Percentiles rank a stretch among this genome's conserved stretches.
Evolutionary conservation across 2,888 invertebrate genomes (phyloP).

Genomic region (Glaucopsyche alexis): DNA sequence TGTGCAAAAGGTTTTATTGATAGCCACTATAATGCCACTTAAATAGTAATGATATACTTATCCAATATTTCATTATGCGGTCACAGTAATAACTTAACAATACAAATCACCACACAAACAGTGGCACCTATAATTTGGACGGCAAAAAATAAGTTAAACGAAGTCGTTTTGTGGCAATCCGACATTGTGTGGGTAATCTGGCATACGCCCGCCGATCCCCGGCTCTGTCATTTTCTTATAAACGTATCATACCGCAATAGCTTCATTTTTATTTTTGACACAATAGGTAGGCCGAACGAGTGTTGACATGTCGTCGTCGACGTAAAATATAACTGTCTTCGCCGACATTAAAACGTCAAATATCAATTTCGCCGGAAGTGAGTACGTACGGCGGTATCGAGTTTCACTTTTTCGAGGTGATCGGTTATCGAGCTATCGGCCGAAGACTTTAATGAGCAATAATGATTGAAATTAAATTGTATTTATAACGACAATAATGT

Average conservation of each 20-base stretch:
- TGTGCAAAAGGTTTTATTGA: constrained; percentile 12
- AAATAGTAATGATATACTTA: constrained; percentile 46
- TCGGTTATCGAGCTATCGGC: constrained; percentile 74
- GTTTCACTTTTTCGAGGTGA: constrained; percentile 62
- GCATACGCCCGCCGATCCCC: constrained; percentile 70
- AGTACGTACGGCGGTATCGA: constrained; percentile 55
- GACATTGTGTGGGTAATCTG: constrained; percentile 69
- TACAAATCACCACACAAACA: constrained; percentile 50
- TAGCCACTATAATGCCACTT: background rate
- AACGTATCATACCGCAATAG: constrained; percentile 71
- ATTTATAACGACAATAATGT: constrained; percentile 68
- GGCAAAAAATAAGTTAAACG: constrained; percentile 60
- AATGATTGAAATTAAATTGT: constrained; percentile 75
- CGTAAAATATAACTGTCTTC: constrained; percentile 61
- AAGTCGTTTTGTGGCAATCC: constrained; percentile 73
- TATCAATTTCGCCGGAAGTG: constrained; percentile 58
- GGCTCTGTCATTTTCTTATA: constrained; percentile 70
- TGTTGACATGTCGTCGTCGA: constrained; percentile 75
- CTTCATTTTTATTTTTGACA: constrained; percentile 59
- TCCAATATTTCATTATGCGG: constrained; percentile 63
- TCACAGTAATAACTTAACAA: constrained; percentile 56
- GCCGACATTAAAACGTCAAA: constrained; percentile 52
- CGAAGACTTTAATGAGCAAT: constrained; percentile 71
- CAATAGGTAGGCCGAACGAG: constrained; percentile 66
- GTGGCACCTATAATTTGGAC: constrained; percentile 69